A percentile compares a stretch with the other conserved stretches of the same genome.
Conservation (phyloP, 2,797 vertebrate genomes). For the Bovichtus variegatus region DNA sequence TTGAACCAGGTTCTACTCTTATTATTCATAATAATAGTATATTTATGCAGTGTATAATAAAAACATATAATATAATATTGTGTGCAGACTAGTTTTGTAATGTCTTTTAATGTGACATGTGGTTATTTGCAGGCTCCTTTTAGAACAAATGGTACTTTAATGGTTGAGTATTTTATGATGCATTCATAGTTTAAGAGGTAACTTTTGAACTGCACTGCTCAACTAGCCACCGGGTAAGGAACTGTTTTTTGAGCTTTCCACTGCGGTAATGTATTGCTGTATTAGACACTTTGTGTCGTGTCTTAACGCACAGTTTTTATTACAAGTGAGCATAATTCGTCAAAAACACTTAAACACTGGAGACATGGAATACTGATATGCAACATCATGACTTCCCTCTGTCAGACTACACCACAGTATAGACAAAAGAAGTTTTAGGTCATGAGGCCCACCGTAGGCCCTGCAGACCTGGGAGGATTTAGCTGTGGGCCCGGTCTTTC, state of each 20-base stretch:
- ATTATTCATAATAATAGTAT: too few relatives aligned
- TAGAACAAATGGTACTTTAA: not conserved
- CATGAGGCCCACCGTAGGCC: conserved; percentile 27
- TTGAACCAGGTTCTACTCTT: not conserved
- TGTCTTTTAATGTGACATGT: not conserved
- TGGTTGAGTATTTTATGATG: not conserved
- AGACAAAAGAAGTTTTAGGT: conserved; percentile 29
- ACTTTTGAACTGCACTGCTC: not conserved
- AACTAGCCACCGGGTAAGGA: not conserved
- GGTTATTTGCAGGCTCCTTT: not conserved
- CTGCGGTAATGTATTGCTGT: not conserved
- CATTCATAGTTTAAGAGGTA: not conserved
- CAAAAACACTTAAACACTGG: not conserved
- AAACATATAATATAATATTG: not conserved
- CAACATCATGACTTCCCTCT: conserved; percentile 5
- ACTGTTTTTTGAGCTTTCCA: not conserved
- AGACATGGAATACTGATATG: not conserved
- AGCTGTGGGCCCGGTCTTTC: conserved; percentile 10
- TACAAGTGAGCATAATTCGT: not conserved
- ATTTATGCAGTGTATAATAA: too few relatives aligned
- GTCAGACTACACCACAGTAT: not conserved
- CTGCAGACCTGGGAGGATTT: conserved; percentile 18
- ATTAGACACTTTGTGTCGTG: conserved; percentile 15
- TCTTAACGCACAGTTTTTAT: not conserved
- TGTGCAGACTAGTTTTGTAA: not conserved